Conservation (phyloP, 1,140 invertebrate species). For the Drosophila elegans region DNA sequence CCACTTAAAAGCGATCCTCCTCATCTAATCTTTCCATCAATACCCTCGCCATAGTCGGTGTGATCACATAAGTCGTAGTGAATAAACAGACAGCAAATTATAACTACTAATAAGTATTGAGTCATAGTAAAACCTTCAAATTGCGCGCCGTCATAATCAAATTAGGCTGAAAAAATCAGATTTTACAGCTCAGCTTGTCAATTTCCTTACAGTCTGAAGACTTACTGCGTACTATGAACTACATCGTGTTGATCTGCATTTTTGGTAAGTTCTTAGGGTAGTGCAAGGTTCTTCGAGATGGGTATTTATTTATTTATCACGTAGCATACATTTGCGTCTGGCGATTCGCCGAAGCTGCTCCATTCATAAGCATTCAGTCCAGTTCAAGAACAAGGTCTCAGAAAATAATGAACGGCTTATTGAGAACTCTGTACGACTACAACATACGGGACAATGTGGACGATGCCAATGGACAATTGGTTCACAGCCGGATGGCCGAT, state of each 20-base stretch:
- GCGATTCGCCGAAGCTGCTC: not conserved
- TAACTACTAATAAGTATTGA: not conserved
- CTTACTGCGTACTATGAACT: conserved; percentile 5
- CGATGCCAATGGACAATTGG: not conserved
- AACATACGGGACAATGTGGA: not conserved
- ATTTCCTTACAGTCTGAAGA: not conserved
- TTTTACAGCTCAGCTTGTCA: not conserved
- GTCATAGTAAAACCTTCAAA: not conserved
- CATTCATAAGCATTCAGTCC: not conserved
- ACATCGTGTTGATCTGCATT: not conserved
- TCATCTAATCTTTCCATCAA: not conserved
- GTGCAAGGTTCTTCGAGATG: too few species aligned
- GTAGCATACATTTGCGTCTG: conserved; percentile 7
- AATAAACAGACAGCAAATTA: not conserved
- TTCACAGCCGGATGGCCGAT: not conserved
- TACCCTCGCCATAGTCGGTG: not conserved
- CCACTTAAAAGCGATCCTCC: not conserved
- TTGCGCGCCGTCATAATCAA: not conserved
- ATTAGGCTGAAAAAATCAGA: not conserved
- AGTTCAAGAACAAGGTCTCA: not conserved
- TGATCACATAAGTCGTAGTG: not conserved
- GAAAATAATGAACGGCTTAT: not conserved
- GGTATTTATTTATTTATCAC: not conserved
- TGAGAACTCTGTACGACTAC: conserved; percentile 13
- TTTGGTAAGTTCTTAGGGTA: conserved; percentile 9